phyloP scores from a whole-genome alignment of 2,797 vertebrate species.

The Avahi laniger region DNA sequence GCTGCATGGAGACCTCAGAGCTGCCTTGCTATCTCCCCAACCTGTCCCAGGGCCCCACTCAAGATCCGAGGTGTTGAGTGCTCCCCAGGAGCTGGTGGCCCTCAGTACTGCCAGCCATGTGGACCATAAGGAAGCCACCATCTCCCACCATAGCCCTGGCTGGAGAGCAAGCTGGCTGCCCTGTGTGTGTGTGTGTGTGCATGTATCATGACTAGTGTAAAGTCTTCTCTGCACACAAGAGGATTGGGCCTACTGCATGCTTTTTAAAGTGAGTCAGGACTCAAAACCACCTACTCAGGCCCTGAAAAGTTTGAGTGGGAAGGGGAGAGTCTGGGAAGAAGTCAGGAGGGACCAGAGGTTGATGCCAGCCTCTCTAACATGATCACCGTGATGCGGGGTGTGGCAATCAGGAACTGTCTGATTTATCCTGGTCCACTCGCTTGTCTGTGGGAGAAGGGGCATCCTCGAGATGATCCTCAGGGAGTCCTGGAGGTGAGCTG shows the following conservation, averaged over 20 bases:
- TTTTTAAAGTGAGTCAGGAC: conserved; percentile 26
- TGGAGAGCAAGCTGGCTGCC: neutral
- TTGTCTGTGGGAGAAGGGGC: neutral
- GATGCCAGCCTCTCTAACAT: neutral
- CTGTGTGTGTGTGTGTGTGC: neutral
- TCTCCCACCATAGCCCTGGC: neutral
- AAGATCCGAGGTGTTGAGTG: neutral
- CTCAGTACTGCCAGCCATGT: neutral
- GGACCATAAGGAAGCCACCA: neutral
- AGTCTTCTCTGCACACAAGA: neutral
- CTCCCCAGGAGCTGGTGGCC: neutral
- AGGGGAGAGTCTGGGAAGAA: neutral
- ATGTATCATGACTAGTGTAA: neutral
- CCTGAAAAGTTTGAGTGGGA: neutral
- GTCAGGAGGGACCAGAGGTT: neutral
- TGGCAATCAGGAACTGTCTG: neutral
- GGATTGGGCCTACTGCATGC: neutral
- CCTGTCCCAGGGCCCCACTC: fast-evolving
- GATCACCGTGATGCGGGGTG: fast-evolving
- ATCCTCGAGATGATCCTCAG: neutral
- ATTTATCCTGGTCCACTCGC: fast-evolving
- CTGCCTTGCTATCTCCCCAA: neutral
- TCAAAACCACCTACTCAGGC: conserved; percentile 2
- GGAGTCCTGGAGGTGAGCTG: neutral
- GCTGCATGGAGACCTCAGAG: neutral